Base-by-base conservation (phyloP, 2,113 vertebrate species). In the Ptyas mucosa region DNA sequence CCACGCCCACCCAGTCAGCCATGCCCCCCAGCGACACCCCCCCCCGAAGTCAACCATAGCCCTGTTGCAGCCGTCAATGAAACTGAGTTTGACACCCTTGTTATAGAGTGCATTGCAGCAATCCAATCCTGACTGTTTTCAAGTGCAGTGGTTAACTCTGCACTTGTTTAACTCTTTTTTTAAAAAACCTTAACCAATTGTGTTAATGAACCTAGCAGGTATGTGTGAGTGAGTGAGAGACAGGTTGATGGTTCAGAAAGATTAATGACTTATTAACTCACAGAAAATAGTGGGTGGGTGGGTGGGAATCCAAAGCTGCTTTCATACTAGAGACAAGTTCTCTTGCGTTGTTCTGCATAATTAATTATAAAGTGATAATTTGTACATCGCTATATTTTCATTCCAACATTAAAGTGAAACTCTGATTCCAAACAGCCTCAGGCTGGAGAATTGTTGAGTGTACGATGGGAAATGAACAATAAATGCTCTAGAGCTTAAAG, bases 321-420 rank as follows among this genome's bases (percentile, higher is more conserved):
- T 97, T 95, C 97, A 97, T 96, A 97, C 96, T 94, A 93, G 95
- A 97, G 97, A 97, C 96, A 96, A 96, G 91, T 96, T 97, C 94
- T 24, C 96, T 97, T 96, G 95, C 94, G 96, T 97, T 97, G 95
- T 92, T 98, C 97, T 97, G 97, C 97, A 97, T 97, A 97, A 98
- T 98, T 98, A 98, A 98, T 98, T 97, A 94, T 96, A 96, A 98
- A 98, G 97, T 97, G 97, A 96, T 98, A 96, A 98, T 98, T 97
- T 97, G 97, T 97, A 97, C 95, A 97, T 97, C 93, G 87, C 94
- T 96, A 95, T 97, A 97, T 96, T 98, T 97, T 97, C 95, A 95
- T 97, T 97, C 95, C 94, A 88, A 97, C 94, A 94, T 96, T 95
- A 96, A 97, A 97, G 96, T 12, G 3, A 69, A 93, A 20, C 94